phyloP scores from a whole-genome alignment of 2,888 invertebrate species.

The Leucophenga maculata region DNA sequence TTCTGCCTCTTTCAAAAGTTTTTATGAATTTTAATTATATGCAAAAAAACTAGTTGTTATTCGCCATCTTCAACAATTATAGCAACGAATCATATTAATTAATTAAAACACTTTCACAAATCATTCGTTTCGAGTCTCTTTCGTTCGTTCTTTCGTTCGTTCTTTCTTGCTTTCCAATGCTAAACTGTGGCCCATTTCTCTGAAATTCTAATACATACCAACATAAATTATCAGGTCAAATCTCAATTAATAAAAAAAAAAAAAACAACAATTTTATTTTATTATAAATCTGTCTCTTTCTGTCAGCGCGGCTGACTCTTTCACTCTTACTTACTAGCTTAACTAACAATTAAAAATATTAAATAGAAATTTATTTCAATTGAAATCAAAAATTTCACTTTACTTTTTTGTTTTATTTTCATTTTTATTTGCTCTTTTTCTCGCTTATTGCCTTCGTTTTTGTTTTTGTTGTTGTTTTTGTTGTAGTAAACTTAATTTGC shows the following conservation, averaged over 20 bases:
- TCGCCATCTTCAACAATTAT: not conserved
- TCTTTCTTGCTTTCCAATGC: no score
- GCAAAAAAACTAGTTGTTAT: not conserved
- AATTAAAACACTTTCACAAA: constrained; percentile 61
- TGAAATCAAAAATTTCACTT: constrained; percentile 63
- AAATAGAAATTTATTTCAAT: constrained; percentile 66
- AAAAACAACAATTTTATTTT: constrained; percentile 53
- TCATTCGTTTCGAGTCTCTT: constrained; percentile 45
- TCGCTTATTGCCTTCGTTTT: not conserved
- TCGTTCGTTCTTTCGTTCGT: constrained; percentile 45
- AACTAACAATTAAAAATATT: constrained; percentile 64
- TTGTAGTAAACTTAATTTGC: constrained; percentile 29
- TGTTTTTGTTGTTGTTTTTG: constrained; percentile 29
- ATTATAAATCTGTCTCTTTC: constrained; percentile 17
- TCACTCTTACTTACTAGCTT: constrained; percentile 50
- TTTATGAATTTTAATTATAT: constrained; percentile 5
- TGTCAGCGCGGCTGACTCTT: constrained; percentile 41
- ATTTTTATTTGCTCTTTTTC: not conserved
- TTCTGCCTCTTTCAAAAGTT: not conserved
- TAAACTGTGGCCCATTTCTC: constrained; percentile 53
- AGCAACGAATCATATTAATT: constrained; percentile 28
- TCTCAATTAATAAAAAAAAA: constrained; percentile 59
- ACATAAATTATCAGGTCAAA: constrained; percentile 52
- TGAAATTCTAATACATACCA: constrained; percentile 27
- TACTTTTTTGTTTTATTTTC: not conserved